Evolutionary conservation across 2,888 invertebrate genomes (phyloP), one percentile per base, ranked within the genome.

Genomic region (Corythucha ciliata): DNA sequence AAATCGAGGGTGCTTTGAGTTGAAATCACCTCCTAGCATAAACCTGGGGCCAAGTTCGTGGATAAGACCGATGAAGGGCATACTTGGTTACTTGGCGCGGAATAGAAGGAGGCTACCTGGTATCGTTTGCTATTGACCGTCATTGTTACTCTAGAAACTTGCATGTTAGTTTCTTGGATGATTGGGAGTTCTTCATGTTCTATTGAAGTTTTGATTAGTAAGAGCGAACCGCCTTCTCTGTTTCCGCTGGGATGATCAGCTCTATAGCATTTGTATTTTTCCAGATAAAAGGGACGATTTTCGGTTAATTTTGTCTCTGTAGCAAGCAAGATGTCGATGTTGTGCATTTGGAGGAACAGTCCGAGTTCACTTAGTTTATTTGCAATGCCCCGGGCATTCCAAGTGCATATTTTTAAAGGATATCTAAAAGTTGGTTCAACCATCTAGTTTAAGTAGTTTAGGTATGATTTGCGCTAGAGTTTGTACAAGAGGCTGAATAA

Each of bases 221-320:
- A n/a, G n/a, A n/a, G n/a, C n/a, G n/a, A n/a, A n/a, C n/a, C n/a
- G n/a, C n/a, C n/a, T n/a, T n/a, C n/a, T n/a, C n/a, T n/a, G n/a
- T n/a, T n/a, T n/a, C n/a, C n/a, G n/a, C n/a, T n/a, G n/a, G n/a
- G n/a, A n/a, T n/a, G n/a, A 42, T 18, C 16, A 20, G 44, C 44
- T 18, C 26, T 44, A 27, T 44, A 44, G 4, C 26, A 26, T 25
- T 33, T 27, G 18, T 16, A 44, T 2, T 27, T 27, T 7, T 27
- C 27, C 10, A 44, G 27, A 32, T 21, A 29, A 29, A 44, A 44
- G 18, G 44, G 29, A 29, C 32, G 44, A 14, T 44, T 44, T 44
- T 29, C 44, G 8, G 27, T 21, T 46, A 46, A 46, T 46, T 46
- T 46, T 4, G 46, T 46, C 16, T 46, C 46, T 4, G 46, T 34